phyloP scores from a whole-genome alignment of 2,113 vertebrate genomes.

The Ochotona princeps region DNA sequence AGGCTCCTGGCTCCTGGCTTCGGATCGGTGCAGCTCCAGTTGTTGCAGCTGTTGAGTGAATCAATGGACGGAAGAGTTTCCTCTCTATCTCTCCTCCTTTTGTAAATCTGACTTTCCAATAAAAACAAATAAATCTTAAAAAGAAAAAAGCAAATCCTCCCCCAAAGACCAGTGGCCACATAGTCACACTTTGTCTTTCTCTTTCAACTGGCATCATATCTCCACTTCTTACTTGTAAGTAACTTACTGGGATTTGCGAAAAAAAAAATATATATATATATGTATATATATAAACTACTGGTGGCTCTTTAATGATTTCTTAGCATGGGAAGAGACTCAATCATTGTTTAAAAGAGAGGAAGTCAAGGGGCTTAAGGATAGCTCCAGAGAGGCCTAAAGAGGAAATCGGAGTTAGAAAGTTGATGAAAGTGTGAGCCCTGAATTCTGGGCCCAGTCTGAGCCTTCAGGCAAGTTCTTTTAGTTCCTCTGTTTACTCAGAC shows the following conservation, averaged over 20 bases:
- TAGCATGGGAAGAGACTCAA: background rate
- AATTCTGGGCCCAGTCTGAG: constrained; percentile 21
- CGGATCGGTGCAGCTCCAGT: no score
- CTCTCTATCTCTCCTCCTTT: no score
- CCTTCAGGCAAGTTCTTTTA: constrained; percentile 9
- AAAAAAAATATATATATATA: background rate
- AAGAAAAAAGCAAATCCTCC: background rate
- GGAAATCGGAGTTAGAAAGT: background rate
- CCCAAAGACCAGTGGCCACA: background rate
- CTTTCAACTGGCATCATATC: background rate
- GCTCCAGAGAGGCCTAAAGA: background rate
- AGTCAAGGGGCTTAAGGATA: background rate
- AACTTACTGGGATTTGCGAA: background rate
- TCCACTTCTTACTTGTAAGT: background rate
- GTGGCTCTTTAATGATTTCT: background rate
- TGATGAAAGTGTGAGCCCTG: background rate
- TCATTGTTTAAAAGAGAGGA: background rate
- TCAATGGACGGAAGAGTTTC: no score
- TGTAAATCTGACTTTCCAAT: no score
- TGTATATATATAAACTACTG: background rate
- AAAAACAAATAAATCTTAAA: no score
- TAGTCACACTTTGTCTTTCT: background rate
- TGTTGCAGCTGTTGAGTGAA: no score
- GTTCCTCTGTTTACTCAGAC: background rate
- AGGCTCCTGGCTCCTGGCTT: no score